Conservation (phyloP, 2,113 vertebrate species). For the Cebidichthys violaceus region DNA sequence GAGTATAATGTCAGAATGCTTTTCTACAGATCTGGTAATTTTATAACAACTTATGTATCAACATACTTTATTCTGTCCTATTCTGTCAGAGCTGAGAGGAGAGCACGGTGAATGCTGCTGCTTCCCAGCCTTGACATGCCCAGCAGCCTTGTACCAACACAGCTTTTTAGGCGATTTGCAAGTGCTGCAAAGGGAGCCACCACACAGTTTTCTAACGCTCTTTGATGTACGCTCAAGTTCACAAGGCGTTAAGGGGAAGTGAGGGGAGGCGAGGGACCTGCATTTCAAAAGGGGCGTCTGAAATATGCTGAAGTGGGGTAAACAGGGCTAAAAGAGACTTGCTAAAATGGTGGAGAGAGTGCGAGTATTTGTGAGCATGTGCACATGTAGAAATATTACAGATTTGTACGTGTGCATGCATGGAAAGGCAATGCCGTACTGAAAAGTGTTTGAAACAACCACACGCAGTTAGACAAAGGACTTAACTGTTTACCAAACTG, state of each 20-base stretch:
- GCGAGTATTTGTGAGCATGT: slow-evolving; percentile 10
- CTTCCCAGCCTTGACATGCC: slow-evolving; percentile 44
- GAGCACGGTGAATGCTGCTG: background rate
- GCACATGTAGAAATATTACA: slow-evolving; percentile 17
- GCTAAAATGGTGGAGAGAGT: slow-evolving; percentile 31
- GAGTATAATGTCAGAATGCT: background rate
- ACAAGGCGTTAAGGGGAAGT: slow-evolving; percentile 53
- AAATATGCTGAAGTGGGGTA: slow-evolving; percentile 51
- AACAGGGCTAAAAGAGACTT: slow-evolving; percentile 65
- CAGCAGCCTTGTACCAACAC: slow-evolving; percentile 49
- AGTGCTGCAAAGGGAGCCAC: slow-evolving; percentile 58
- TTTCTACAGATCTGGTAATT: background rate
- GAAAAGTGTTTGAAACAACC: slow-evolving; percentile 14
- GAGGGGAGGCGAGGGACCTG: slow-evolving; percentile 17
- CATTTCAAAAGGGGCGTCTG: slow-evolving; percentile 35
- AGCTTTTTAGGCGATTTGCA: slow-evolving; percentile 58
- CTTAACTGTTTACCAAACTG: slow-evolving; percentile 52
- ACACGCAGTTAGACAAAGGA: slow-evolving; percentile 30
- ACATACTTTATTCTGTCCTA: slow-evolving; percentile 22
- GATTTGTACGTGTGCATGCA: slow-evolving; percentile 3
- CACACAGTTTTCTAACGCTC: slow-evolving; percentile 63
- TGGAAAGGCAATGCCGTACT: background rate
- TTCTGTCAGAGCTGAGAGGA: slow-evolving; percentile 14
- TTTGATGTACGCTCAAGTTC: slow-evolving; percentile 70
- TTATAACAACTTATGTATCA: slow-evolving; percentile 9